Conservation (phyloP, 1,140 invertebrate species). For the Bombyx mandarina region DNA sequence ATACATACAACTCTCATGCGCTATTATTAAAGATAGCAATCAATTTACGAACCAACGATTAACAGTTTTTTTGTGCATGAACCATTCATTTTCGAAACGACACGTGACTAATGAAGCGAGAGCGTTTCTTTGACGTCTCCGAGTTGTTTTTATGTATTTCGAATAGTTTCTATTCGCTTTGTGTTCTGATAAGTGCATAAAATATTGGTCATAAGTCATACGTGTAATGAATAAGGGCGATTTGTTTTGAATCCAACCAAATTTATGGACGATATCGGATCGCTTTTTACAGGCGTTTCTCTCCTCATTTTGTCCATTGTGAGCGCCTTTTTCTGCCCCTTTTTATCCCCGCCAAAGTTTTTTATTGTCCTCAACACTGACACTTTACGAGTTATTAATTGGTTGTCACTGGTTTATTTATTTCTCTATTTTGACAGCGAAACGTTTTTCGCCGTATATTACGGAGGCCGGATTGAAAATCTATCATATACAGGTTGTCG, state of each 20-base stretch:
- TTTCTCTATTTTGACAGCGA: constrained; percentile 66
- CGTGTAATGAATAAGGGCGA: constrained; percentile 72
- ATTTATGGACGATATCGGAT: constrained; percentile 65
- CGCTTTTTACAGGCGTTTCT: constrained; percentile 63
- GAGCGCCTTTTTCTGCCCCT: constrained; percentile 62
- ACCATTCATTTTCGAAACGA: constrained; percentile 15
- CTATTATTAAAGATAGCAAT: constrained; percentile 7
- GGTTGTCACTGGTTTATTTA: constrained; percentile 69
- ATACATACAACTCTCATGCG: constrained; percentile 2
- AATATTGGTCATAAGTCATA: constrained; percentile 67
- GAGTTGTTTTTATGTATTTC: constrained; percentile 38
- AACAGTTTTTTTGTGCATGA: constrained; percentile 17
- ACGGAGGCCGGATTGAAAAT: constrained; percentile 64
- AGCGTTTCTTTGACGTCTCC: constrained; percentile 32
- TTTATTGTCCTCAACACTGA: constrained; percentile 64
- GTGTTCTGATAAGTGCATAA: constrained; percentile 50
- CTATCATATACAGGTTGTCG: constrained; percentile 69
- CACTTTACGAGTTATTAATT: constrained; percentile 72
- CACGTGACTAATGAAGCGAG: constrained; percentile 60
- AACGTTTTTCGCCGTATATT: constrained; percentile 62
- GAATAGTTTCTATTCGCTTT: constrained; percentile 36
- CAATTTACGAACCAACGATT: constrained; percentile 16
- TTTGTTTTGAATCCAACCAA: constrained; percentile 70
- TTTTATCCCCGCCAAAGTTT: constrained; percentile 52
- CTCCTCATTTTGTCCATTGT: constrained; percentile 58